Evolutionary conservation across 2,888 invertebrate species (phyloP), one percentile per base, ranked within the genome.

Genomic region (Encarsia formosa): DNA sequence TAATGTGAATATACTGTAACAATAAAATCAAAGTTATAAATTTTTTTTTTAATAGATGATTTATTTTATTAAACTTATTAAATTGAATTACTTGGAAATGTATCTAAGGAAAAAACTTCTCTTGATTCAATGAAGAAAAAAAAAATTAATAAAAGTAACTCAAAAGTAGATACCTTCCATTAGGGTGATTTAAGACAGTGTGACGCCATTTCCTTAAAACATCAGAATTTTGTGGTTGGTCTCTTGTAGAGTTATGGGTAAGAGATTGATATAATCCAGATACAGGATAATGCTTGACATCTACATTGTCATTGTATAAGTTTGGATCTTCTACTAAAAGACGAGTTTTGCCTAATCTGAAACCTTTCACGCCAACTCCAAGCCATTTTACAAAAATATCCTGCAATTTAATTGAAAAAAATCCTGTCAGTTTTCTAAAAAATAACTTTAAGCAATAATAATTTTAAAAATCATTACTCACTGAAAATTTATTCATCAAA

Each of bases 361-460:
- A 84, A 4, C 97, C 97, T 58, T 81, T 83, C 0, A 91, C 85
- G 0, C 94, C 95, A 3, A 84, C 77, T 4, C 81, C 76, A 57
- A 93, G 67, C 83, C 93, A 90, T 60, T 81, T 81, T 32, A 76
- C 73, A 2, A 95, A 70, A 1, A 87, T 85, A 0, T 77, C 75
- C 63, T 84, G 77, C n/a, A 20, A 37, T 26, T 52, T 38, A 29
- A n/a, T 16, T 16, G 4, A 16, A 32, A 13, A 34, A 4, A 22
- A 29, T 40, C 23, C 20, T 34, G 13, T 26, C 15, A 19, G 16
- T 24, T 34, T 3, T 29, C 22, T 38, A 34, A 19, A 9, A 18
- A 38, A 18, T 1, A 38, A 38, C 22, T 31, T 29, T 16, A 9
- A 16, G 2, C 13, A 29, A 3, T 26, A 26, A 26, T 8, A 19